Base-by-base conservation (phyloP, 1,140 invertebrate genomes). In the Grapholita molesta region DNA sequence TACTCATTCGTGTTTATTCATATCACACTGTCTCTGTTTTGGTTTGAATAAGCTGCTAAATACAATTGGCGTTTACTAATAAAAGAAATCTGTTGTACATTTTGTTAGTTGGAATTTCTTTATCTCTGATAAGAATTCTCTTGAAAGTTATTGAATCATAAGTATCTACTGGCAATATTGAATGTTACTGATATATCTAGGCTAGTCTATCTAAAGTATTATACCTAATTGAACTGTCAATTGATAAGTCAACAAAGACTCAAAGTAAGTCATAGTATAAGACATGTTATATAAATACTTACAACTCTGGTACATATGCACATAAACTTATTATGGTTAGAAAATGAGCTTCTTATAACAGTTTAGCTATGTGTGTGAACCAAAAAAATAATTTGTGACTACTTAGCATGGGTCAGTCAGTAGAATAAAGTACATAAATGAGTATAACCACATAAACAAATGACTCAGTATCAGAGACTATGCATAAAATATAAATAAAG, bases 131-230 rank as follows among this genome's bases (percentile, higher is more conserved):
- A 61, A 28, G 55, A 15, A 30, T 15, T 61, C 18, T 61, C 55
- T 61, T 61, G 42, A 21, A 61, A 61, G 18, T 12, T 61, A 30
- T 61, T 61, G 55, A 61, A 7, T 61, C 55, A 61, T 61, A 61
- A 55, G n/a, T 15, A 38, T 8, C 3, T 25, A n/a, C n/a, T 15
- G 11, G 28, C n/a, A 15, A 5, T 28, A n/a, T 30, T 7, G n/a
- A 30, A 28, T 61, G 24, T 25, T 25, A 11, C 9, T 38, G 35
- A 38, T 38, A 48, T n/a, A 48, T 21, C 42, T 48, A 48, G 18
- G 5, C 15, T 12, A 48, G 38, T 4, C 38, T 48, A 48, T 48
- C 38, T 48, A 48, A 48, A 21, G 18, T 48, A 18, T 61, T 12
- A 61, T 61, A 61, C n/a, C 25, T 28, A 30, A 15, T 61, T 28